Percentiles rank a stretch among this genome's conserved stretches.
phyloP scores from a whole-genome alignment of 2,888 invertebrate genomes.

The Eupithecia exiguata region DNA sequence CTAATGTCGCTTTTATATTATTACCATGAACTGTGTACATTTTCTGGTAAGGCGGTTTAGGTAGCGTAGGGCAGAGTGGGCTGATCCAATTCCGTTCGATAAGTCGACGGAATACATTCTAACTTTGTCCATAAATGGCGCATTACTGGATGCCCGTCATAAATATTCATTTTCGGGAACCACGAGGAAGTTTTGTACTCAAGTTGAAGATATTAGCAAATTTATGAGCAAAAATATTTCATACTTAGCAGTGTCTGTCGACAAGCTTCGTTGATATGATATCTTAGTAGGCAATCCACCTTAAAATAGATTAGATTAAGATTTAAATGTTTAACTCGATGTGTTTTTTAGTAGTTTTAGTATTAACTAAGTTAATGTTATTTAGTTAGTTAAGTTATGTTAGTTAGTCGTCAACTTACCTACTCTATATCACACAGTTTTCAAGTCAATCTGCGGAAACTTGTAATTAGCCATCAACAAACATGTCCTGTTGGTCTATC shows the following conservation, averaged over 20 bases:
- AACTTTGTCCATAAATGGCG: slow-evolving; percentile 81
- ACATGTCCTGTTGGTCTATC: too few species aligned
- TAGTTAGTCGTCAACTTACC: too few species aligned
- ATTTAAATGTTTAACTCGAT: too few species aligned
- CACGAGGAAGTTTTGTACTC: slow-evolving; percentile 76
- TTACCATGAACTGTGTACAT: background rate
- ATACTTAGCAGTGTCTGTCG: slow-evolving; percentile 43
- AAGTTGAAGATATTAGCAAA: slow-evolving; percentile 69
- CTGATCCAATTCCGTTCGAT: slow-evolving; percentile 67
- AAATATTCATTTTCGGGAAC: slow-evolving; percentile 82
- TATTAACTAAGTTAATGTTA: too few species aligned
- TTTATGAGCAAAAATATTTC: slow-evolving; percentile 79
- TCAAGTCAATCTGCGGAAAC: too few species aligned
- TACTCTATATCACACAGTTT: too few species aligned
- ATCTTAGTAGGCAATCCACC: background rate
- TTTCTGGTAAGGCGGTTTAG: background rate
- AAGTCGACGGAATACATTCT: slow-evolving; percentile 72
- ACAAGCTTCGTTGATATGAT: slow-evolving; percentile 21
- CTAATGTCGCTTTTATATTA: background rate
- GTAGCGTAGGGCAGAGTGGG: slow-evolving; percentile 48
- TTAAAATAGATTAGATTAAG: too few species aligned
- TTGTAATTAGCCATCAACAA: too few species aligned
- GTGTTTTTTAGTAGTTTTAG: too few species aligned
- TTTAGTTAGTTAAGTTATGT: too few species aligned
- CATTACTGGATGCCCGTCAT: slow-evolving; percentile 77